A percentile compares a stretch with the other conserved stretches of the same genome.
These are phyloP conservation scores for Misgurnus mizolepis DNA, from an alignment of 2,113 vertebrate genomes.

Conservation along the genomic window DNA sequence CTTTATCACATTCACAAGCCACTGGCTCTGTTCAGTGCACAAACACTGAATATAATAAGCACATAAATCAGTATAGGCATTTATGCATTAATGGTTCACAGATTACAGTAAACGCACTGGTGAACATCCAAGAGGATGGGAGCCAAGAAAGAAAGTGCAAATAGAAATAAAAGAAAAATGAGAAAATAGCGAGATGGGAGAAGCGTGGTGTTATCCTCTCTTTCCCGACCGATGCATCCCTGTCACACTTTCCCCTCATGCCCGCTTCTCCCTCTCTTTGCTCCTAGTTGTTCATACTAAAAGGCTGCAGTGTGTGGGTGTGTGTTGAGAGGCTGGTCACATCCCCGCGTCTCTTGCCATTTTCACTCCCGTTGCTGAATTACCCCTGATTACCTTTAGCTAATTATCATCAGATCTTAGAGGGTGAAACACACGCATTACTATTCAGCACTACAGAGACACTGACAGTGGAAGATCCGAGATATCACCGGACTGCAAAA, in stretches of 20 bases:
- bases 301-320: conserved; percentile 57
- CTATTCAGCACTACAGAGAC: conserved; percentile 44
- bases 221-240: conserved; percentile 15
- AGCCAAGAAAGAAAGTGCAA: conserved; percentile 26
- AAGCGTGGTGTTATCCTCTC: not conserved
- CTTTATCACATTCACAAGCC: conserved; percentile 40
- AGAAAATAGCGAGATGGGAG: not conserved
- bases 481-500: conserved; percentile 36
- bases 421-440: conserved; percentile 45
- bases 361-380: conserved; percentile 54
- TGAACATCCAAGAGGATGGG: conserved; percentile 10
- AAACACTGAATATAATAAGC: conserved; percentile 15
- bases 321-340: conserved; percentile 60
- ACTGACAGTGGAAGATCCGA: conserved; percentile 44
- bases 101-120: conserved; percentile 44
- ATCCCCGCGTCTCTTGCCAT: conserved; percentile 54
- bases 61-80: conserved; percentile 34
- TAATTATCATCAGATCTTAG: conserved; percentile 55
- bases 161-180: not conserved
- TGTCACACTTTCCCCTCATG: conserved; percentile 9
- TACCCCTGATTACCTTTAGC: conserved; percentile 59
- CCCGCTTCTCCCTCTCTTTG: conserved; percentile 23
- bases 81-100: conserved; percentile 45
- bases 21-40: conserved; percentile 25
- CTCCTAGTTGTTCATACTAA: conserved; percentile 57